Evolutionary conservation across 2,113 vertebrate species (phyloP).

Genomic region (Parus major): DNA sequence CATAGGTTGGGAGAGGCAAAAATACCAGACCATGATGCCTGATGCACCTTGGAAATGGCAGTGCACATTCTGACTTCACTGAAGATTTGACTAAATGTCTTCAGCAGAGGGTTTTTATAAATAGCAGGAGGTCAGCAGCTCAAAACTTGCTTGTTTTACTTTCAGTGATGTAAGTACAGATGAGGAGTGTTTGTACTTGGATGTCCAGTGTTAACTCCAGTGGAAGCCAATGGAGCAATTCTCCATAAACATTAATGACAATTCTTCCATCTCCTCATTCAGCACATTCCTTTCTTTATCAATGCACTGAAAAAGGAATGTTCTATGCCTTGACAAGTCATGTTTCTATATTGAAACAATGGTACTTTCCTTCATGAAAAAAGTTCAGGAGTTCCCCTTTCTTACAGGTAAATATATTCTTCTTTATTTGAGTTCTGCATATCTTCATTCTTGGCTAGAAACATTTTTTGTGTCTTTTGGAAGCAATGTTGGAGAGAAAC

Average conservation of each 20-base stretch:
- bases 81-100: background rate
- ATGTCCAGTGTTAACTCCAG: background rate
- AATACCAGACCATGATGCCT: background rate
- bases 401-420: background rate
- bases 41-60: rapidly evolving
- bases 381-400: background rate
- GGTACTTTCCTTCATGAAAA: background rate
- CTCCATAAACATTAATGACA: background rate
- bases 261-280: background rate
- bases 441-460: background rate
- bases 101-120: background rate
- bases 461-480: background rate
- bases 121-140: background rate
- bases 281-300: background rate
- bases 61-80: background rate
- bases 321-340: background rate
- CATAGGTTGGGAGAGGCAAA: background rate
- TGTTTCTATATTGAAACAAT: conserved; percentile 35
- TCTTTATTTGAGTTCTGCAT: background rate
- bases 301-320: background rate
- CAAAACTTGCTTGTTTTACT: background rate
- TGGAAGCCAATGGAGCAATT: background rate
- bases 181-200: too few relatives aligned
- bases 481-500: background rate
- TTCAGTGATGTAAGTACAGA: rapidly evolving